Base-by-base conservation (phyloP, 1,140 invertebrate species). In the Cydia fagiglandana region DNA sequence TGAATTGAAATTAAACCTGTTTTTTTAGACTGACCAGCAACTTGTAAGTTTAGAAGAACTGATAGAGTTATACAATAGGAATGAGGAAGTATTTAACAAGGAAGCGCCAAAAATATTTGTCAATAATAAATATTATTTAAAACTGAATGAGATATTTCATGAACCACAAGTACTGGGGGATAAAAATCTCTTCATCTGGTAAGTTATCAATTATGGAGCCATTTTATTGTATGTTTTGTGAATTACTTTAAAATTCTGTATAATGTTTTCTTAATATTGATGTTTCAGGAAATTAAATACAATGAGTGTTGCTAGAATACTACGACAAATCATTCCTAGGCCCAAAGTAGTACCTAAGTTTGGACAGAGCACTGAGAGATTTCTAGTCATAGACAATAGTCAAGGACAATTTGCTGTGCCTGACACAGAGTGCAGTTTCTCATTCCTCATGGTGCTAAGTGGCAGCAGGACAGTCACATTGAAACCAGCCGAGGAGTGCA, bases 391-490 rank as follows among this genome's bases (percentile, higher is more conserved):
- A 68, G 96, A 97, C 85, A 87, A 94, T 61, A 91, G 93, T 83
- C 93, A 95, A 73, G 80, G 90, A 9, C 81, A 87, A 47, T 96
- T 96, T 87, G 75, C 83, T 77, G 88, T 97, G 85, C 96, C 96
- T 41, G 94, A 95, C 84, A 95, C 96, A 28, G 96, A 97, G 90
- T 97, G 96, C 84, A 96, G 95, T 73, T 96, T 95, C 90, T 94
- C 97, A 38, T 95, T 96, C 87, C 64, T 97, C 30, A 94, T 95
- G 78, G 95, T 95, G 84, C 94, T 94, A 50, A 94, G 90, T 88
- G 96, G 96, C 10, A 91, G 94, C 78, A 93, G 96, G 81, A 91
- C 94, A 41, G 93, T 97, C 79, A 89, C 94, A 76, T 87, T 97
- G 73, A 88, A 94, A 81, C 96, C 96, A 17, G 95, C 96, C 41